Evolutionary conservation across 37 sponge, comb jelly and placozoan species (phyloP).

Genomic region (Bolinopsis microptera): DNA sequence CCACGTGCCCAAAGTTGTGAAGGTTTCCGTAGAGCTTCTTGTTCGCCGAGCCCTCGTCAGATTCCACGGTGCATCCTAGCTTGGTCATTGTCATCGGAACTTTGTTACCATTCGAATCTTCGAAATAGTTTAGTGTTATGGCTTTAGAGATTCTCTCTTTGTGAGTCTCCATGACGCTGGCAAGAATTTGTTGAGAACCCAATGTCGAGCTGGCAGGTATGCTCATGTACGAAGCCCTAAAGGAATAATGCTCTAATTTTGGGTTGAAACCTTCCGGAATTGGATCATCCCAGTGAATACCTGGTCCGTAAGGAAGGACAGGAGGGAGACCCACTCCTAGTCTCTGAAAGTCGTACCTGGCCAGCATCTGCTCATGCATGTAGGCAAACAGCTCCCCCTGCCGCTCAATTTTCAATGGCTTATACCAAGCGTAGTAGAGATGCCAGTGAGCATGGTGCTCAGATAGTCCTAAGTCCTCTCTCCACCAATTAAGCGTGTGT

Average conservation of each 20-base stretch:
- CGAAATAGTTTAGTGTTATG: not conserved
- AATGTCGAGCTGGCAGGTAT: not conserved
- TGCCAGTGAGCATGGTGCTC: constrained; percentile 15
- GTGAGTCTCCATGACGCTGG: not conserved
- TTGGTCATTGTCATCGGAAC: not conserved
- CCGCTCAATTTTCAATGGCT: not conserved
- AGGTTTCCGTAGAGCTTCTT: constrained; percentile 15
- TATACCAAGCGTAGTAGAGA: not conserved
- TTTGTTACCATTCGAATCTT: not conserved
- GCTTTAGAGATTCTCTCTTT: not conserved
- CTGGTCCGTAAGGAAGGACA: not conserved
- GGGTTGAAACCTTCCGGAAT: not conserved
- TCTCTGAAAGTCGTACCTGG: constrained; percentile 33
- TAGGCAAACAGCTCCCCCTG: constrained; percentile 20
- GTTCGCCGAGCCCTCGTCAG: not conserved
- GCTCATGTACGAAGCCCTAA: not conserved
- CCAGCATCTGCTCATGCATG: constrained; percentile 56
- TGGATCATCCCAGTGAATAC: not conserved
- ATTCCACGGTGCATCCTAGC: constrained; percentile 8
- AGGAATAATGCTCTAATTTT: not conserved
- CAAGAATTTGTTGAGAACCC: not conserved
- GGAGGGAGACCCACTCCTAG: not conserved
- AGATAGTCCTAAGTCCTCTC: not conserved
- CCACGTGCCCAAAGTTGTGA: constrained; percentile 6
- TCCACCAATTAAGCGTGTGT: not conserved